phyloP scores from a whole-genome alignment of 2,113 vertebrate species.

The Odontophorus gujanensis region DNA sequence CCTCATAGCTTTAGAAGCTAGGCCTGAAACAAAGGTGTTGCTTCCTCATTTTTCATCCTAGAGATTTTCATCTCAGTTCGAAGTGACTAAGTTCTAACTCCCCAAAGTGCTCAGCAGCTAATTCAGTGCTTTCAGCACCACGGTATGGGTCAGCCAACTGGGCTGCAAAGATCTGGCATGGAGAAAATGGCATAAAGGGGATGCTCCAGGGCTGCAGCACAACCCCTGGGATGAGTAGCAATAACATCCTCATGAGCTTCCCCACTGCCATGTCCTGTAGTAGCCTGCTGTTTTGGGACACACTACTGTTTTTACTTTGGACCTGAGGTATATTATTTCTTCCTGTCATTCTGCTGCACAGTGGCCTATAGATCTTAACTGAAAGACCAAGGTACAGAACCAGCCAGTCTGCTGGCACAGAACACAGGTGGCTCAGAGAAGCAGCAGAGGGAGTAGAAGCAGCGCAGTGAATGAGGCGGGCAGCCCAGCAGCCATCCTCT shows the following conservation, averaged over 20 bases:
- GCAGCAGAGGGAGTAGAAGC: not conserved
- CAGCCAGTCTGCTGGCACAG: not conserved
- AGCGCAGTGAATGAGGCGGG: not conserved
- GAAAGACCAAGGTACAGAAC: not conserved
- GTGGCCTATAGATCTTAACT: not conserved
- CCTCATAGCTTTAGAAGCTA: not conserved
- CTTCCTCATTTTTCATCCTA: not conserved
- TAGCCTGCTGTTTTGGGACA: not conserved
- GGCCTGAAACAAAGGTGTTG: not conserved
- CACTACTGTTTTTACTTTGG: not conserved
- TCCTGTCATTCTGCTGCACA: not conserved
- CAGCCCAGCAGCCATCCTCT: not conserved
- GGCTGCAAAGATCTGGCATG: not conserved
- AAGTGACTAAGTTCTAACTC: not conserved
- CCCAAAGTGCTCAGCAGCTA: not conserved
- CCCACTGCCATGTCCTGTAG: not conserved
- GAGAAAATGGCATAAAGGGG: rapidly evolving
- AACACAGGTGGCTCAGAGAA: not conserved
- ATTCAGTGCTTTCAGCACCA: not conserved
- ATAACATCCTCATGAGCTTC: not conserved
- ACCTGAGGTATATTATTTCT: not conserved
- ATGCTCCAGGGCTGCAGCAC: not conserved
- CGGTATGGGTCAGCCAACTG: not conserved
- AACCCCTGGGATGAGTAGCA: not conserved
- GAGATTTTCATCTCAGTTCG: not conserved